A percentile compares a stretch with the other conserved stretches of the same genome.
These are phyloP conservation scores for Cyclura pinguis DNA, from an alignment of 2,797 vertebrate genomes.

Conservation along the genomic window DNA sequence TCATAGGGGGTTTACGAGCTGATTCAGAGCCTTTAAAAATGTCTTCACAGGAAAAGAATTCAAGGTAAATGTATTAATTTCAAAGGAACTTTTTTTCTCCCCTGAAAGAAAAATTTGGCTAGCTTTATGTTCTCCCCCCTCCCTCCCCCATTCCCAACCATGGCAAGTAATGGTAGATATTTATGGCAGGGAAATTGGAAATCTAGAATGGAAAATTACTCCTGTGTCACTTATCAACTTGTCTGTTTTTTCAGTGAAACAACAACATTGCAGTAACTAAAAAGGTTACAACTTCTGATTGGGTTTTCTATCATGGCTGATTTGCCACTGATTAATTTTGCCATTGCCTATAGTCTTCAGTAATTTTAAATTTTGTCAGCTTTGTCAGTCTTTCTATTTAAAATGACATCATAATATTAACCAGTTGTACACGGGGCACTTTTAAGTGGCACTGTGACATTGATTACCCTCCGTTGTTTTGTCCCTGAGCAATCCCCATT, in stretches of 20 bases:
- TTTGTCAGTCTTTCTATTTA: background rate
- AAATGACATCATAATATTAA: background rate
- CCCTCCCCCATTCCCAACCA: background rate
- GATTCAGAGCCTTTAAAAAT: conserved; percentile 10
- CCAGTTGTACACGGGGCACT: background rate
- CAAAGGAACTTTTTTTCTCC: background rate
- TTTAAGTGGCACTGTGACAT: background rate
- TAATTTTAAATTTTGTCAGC: background rate
- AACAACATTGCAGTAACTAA: background rate
- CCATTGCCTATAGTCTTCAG: background rate
- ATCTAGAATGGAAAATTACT: background rate
- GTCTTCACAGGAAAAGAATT: conserved; percentile 28
- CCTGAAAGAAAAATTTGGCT: background rate
- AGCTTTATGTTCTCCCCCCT: background rate
- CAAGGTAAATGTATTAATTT: background rate
- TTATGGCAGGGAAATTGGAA: background rate
- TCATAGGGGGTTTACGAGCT: conserved; percentile 37
- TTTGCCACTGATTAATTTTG: background rate
- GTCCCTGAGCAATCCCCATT: background rate
- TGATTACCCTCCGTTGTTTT: background rate
- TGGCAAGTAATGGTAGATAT: background rate
- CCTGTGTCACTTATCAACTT: too few species aligned
- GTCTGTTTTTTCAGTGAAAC: background rate
- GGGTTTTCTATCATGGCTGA: too few species aligned
- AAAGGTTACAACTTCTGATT: background rate